Conservation (phyloP, 2,888 invertebrate genomes). For the Zaprionus lineosus region DNA sequence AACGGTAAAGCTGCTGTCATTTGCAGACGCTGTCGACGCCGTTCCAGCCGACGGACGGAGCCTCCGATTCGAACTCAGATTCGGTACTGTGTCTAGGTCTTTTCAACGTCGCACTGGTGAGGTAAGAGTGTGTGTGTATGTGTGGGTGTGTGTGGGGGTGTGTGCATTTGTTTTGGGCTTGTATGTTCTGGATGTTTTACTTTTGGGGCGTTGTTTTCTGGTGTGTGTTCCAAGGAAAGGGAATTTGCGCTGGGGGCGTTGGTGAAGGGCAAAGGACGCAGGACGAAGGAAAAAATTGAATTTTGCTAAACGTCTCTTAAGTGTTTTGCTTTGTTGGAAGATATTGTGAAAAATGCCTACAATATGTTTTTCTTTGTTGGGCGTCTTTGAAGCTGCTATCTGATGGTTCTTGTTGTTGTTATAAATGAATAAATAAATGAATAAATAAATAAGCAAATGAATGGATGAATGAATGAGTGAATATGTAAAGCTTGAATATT, state of each 20-base stretch:
- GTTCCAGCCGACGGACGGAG: constrained; percentile 47
- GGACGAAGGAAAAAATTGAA: constrained; percentile 47
- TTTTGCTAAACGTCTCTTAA: constrained; percentile 59
- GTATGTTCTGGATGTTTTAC: constrained; percentile 43
- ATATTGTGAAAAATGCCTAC: constrained; percentile 34
- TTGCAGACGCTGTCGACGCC: constrained; percentile 58
- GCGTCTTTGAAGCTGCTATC: not conserved
- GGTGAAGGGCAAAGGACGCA: constrained; percentile 20
- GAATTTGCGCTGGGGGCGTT: constrained; percentile 39
- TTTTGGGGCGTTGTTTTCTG: constrained; percentile 69
- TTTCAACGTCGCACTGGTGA: constrained; percentile 26
- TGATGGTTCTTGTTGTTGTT: constrained; percentile 1
- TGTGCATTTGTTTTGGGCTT: constrained; percentile 11
- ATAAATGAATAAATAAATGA: no score
- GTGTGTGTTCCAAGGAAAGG: constrained; percentile 3
- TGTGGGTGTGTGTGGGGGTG: constrained; percentile 16
- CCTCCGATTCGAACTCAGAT: constrained; percentile 23
- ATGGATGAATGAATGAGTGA: no score
- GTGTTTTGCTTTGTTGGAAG: constrained; percentile 28
- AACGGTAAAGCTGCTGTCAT: constrained; percentile 70
- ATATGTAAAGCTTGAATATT: no score
- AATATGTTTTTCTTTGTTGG: constrained; percentile 54
- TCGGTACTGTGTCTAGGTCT: constrained; percentile 50
- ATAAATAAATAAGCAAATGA: no score
- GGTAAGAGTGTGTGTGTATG: constrained; percentile 5